A percentile compares a stretch with the other conserved stretches of the same genome.
Conservation (phyloP, 2,888 invertebrate genomes). For the Calephelis perditalis region DNA sequence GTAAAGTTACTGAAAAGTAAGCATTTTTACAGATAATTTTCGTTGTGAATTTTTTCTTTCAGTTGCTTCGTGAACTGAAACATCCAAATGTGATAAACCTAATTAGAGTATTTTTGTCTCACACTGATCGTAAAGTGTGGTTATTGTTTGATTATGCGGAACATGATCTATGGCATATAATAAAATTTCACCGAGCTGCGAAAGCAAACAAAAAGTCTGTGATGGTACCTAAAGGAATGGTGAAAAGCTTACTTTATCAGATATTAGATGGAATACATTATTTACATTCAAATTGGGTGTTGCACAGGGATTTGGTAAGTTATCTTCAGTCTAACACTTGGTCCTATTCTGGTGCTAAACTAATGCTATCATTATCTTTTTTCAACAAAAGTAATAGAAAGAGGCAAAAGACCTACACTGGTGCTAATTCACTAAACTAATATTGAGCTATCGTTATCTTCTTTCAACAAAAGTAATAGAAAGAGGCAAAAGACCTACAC, state of each 20-base stretch:
- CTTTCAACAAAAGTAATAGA: no score
- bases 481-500: no score
- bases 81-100: conserved; percentile 98
- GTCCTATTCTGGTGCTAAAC: no score
- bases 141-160: conserved; percentile 98
- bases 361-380: no score
- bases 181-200: conserved; percentile 98
- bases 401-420: no score
- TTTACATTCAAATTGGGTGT: conserved; percentile 98
- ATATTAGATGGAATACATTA: conserved; percentile 99
- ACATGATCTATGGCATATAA: conserved; percentile 99
- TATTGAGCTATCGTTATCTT: no score
- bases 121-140: conserved; percentile 97
- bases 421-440: no score
- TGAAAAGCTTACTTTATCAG: conserved; percentile 97
- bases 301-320: conserved; percentile 95
- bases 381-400: no score
- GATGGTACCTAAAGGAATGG: conserved; percentile 97
- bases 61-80: conserved; percentile 96
- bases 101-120: conserved; percentile 97
- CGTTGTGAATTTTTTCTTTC: conserved; percentile 42
- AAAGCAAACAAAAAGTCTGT: conserved; percentile 98
- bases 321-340: no score
- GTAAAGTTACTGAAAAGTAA: no score
- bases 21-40: not conserved